Conservation (phyloP, 2,113 vertebrate species). For the Pseudolaguvia tuberculata region DNA sequence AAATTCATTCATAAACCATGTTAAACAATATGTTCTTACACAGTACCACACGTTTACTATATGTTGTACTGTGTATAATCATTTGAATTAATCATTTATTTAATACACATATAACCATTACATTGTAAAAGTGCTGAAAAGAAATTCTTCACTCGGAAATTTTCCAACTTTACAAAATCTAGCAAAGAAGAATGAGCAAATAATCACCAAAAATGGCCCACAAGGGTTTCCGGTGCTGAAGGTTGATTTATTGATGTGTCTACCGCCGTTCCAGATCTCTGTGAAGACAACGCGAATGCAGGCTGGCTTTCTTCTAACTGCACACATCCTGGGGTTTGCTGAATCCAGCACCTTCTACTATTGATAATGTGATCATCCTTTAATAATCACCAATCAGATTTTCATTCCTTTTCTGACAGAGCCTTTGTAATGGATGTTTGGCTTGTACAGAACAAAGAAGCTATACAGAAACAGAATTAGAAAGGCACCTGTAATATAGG, state of each 20-base stretch:
- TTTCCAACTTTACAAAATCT: slow-evolving; percentile 1
- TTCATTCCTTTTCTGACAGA: neutral
- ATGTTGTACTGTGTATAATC: too few species aligned
- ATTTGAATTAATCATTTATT: too few species aligned
- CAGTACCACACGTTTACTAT: too few species aligned
- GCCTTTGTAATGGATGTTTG: neutral
- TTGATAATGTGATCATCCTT: neutral
- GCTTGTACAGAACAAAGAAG: neutral
- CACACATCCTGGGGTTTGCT: neutral
- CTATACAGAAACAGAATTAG: neutral
- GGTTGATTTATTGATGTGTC: neutral
- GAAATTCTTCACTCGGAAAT: neutral
- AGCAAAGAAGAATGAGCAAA: neutral
- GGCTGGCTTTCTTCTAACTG: neutral
- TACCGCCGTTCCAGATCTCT: neutral
- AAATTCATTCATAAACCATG: too few species aligned
- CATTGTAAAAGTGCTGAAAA: too few species aligned
- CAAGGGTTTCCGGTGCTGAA: neutral
- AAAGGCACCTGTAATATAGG: neutral
- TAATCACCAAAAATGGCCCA: neutral
- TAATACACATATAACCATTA: too few species aligned
- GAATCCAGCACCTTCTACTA: neutral
- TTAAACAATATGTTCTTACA: too few species aligned
- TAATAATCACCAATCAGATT: neutral
- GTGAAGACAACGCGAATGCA: neutral